Evolutionary conservation across 2,888 invertebrate species (phyloP).

Genomic region (Drosophila vallismaia): DNA sequence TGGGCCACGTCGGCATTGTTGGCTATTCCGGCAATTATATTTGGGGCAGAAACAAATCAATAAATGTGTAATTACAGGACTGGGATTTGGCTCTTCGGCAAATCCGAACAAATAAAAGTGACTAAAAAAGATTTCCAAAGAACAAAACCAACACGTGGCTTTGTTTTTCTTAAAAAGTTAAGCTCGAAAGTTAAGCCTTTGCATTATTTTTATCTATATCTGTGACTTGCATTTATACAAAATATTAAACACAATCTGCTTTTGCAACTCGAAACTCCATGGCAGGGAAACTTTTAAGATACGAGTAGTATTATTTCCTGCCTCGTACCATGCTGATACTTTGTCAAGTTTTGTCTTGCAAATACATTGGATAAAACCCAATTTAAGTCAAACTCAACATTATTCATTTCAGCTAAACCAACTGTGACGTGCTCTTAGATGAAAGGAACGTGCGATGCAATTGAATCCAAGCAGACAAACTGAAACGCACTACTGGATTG

Average conservation of each 20-base stretch:
- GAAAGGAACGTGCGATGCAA: constrained; percentile 83
- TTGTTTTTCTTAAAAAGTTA: background rate
- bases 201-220: background rate
- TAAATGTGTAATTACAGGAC: constrained; percentile 49
- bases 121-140: background rate
- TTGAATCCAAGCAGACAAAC: constrained; percentile 83
- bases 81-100: constrained; percentile 2
- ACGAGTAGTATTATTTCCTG: constrained; percentile 14
- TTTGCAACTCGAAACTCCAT: constrained; percentile 5
- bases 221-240: background rate
- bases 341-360: constrained; percentile 4
- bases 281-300: constrained; percentile 14
- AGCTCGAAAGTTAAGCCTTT: background rate
- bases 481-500: constrained; percentile 84
- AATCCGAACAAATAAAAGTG: background rate
- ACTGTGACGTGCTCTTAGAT: constrained; percentile 80
- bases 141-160: background rate
- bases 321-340: constrained; percentile 11
- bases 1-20: constrained; percentile 36
- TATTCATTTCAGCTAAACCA: constrained; percentile 70
- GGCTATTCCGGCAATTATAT: constrained; percentile 58
- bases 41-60: constrained; percentile 62
- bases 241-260: constrained; percentile 5
- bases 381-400: constrained; percentile 5
- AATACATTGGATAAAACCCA: background rate